Percentiles rank a stretch among this genome's conserved stretches.
Conservation (phyloP, 2,113 vertebrate species). For the Notothenia rossii region DNA sequence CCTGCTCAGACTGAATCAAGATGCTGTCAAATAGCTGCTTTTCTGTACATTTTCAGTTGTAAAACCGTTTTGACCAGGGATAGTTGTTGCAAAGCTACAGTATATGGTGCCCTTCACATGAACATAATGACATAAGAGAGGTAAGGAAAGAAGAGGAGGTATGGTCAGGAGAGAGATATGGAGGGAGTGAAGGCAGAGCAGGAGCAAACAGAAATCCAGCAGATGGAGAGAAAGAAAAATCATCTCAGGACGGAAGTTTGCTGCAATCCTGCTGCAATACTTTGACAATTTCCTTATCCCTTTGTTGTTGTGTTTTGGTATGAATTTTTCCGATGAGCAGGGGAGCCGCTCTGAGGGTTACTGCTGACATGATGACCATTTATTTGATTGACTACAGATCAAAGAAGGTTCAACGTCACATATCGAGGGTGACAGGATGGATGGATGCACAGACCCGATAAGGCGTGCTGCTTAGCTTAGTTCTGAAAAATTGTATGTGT, state of each 20-base stretch:
- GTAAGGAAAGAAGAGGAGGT: background rate
- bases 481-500: background rate
- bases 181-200: conserved; percentile 3
- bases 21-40: background rate
- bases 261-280: conserved; percentile 71
- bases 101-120: background rate
- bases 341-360: conserved; percentile 46
- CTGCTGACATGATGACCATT: conserved; percentile 63
- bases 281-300: conserved; percentile 60
- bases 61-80: background rate
- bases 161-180: background rate
- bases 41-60: background rate
- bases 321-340: conserved; percentile 48
- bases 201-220: conserved; percentile 8
- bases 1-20: background rate
- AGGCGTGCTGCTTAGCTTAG: background rate
- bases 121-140: background rate
- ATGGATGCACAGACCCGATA: conserved; percentile 9
- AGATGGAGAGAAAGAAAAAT: conserved; percentile 40
- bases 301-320: conserved; percentile 66
- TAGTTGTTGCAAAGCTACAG: background rate
- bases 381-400: conserved; percentile 60
- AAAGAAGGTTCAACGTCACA: conserved; percentile 55
- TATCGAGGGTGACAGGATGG: conserved; percentile 16
- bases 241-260: conserved; percentile 48